Percentiles rank a stretch among this genome's conserved stretches.
phyloP scores from a whole-genome alignment of 1,140 invertebrate species.

The Drosophila lini region DNA sequence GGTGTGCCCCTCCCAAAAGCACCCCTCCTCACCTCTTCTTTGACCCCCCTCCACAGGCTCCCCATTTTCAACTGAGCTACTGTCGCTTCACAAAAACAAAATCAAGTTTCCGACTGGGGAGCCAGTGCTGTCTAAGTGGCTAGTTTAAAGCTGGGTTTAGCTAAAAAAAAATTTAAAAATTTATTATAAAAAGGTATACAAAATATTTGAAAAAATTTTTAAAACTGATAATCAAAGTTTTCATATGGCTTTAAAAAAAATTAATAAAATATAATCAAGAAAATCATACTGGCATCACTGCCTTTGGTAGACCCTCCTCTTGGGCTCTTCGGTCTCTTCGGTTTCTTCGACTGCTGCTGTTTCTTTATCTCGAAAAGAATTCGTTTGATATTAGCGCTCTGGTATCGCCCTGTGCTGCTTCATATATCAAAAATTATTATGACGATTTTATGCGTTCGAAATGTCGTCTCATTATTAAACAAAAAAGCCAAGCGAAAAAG shows the following conservation, averaged over 20 bases:
- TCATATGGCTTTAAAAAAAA: neutral
- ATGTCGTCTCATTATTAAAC: constrained; percentile 85
- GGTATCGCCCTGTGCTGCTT: constrained; percentile 77
- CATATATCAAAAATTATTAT: constrained; percentile 85
- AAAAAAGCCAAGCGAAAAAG: constrained; percentile 63
- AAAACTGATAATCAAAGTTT: neutral
- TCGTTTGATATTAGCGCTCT: constrained; percentile 83
- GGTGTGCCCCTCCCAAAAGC: constrained; percentile 24
- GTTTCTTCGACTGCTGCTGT: constrained; percentile 26
- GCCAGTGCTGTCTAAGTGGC: constrained; percentile 3
- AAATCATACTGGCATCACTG: constrained; percentile 17
- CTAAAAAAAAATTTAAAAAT: no score
- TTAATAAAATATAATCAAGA: neutral
- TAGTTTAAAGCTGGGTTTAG: neutral
- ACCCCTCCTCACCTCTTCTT: no score
- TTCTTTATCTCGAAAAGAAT: constrained; percentile 83
- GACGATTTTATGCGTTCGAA: constrained; percentile 84
- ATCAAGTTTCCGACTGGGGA: constrained; percentile 64
- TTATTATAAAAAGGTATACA: neutral
- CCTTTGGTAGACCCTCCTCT: constrained; percentile 12
- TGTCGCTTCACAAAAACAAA: constrained; percentile 56
- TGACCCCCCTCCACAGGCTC: neutral
- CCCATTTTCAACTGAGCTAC: constrained; percentile 47
- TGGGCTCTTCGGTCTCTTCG: constrained; percentile 21
- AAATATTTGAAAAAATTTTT: no score